Base-by-base conservation (phyloP, 1,140 invertebrate species). In the Anagrus nilaparvatae region DNA sequence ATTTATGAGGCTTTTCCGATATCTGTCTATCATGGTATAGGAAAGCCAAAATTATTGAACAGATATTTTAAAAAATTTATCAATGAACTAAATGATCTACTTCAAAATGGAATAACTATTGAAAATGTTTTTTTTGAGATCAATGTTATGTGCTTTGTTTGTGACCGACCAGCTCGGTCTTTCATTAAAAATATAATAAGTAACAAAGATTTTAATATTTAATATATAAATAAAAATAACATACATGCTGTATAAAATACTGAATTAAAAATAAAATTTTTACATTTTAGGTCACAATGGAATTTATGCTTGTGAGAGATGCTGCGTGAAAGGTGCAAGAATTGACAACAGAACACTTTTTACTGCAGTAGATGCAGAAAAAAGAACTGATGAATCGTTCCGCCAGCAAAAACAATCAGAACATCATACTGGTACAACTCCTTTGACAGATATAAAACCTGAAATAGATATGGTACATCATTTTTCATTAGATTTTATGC, bases 271-370 rank as follows among this genome's bases (percentile, higher is more conserved):
- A 12, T 7, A 7, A 7, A 12, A 7, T 27, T 12, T 27, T 12
- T 27, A 27, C 12, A n/a, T n/a, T n/a, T n/a, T n/a, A 31, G 45
- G 50, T 3, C 45, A 49, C 16, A 25, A 16, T 1, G 48, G 43
- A 1, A 49, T 44, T 35, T 29, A 19, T 38, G 17, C 51, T 1
- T 48, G 48, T 43, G 51, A 52, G 28, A 6, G 46, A 10, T 49
- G 45, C 23, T 16, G 20, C 18, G 19, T 43, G 23, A 27, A 20
- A 3, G 44, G 50, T 1, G 7, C 7, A 16, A 25, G 30, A 25
- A 12, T 10, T 37, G 28, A 34, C 5, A 18, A 36, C 20, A 5
- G n/a, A 14, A 43, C 28, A 5, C 34, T 32, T 23, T 47, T 40
- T 20, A 12, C 16, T 8, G n/a, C 39, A 29, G 28, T 24, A n/a